These are phyloP conservation scores for Dioctria linearis DNA, from an alignment of 2,888 invertebrate species.

Conservation along the genomic window DNA sequence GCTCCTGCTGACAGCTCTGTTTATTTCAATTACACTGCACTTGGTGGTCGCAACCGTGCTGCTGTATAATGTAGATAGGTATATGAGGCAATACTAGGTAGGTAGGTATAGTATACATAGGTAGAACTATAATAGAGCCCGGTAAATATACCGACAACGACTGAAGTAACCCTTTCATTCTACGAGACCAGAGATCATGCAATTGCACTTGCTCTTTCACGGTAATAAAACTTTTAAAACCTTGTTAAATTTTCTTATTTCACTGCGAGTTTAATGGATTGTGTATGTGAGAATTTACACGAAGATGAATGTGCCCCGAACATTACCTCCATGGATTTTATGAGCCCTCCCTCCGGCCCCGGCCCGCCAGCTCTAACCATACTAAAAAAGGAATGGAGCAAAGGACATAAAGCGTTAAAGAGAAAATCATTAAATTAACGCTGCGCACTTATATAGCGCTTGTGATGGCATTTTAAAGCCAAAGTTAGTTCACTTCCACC, in stretches of 20 bases:
- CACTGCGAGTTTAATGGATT: background rate
- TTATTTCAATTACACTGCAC: slow-evolving; percentile 44
- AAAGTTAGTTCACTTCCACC: background rate
- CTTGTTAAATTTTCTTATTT: slow-evolving; percentile 22
- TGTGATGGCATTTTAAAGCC: slow-evolving; percentile 37
- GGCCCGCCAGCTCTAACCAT: background rate
- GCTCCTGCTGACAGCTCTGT: slow-evolving; percentile 44
- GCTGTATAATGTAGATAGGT: background rate
- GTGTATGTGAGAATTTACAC: slow-evolving; percentile 5
- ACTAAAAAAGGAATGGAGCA: background rate
- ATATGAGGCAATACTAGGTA: background rate
- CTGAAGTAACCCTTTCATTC: too few species aligned
- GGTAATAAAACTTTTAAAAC: slow-evolving; percentile 42
- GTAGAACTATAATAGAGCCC: slow-evolving; percentile 5
- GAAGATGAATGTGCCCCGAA: slow-evolving; percentile 8
- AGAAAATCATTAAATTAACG: slow-evolving; percentile 44
- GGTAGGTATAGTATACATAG: too few species aligned
- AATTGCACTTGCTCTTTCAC: slow-evolving; percentile 35
- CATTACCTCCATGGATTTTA: background rate
- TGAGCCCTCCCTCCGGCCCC: background rate
- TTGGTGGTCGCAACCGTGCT: background rate
- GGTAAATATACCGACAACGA: slow-evolving; percentile 6
- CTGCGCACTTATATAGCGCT: slow-evolving; percentile 32
- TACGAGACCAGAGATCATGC: slow-evolving; percentile 22
- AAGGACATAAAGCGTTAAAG: background rate